Percentiles rank a stretch among this genome's conserved stretches.
Evolutionary conservation across 2,888 invertebrate species (phyloP).

Genomic region (Platycheirus rosarum): DNA sequence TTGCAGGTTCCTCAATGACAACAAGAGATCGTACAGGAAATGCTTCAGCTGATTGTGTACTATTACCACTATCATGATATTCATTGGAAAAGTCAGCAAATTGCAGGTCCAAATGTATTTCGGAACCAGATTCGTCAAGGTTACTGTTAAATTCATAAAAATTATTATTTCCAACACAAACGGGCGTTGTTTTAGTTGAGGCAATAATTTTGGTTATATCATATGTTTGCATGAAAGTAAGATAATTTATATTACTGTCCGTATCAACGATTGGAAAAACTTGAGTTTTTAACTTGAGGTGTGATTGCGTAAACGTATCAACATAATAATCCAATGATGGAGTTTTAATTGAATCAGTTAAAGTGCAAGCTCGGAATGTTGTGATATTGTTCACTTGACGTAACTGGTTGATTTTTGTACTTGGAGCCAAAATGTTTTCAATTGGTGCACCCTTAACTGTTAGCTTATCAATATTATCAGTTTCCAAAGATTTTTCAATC

Average conservation of each 20-base stretch:
- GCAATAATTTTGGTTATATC: slow-evolving; percentile 93
- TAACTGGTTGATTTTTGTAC: slow-evolving; percentile 87
- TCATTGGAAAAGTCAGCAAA: slow-evolving; percentile 90
- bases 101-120: slow-evolving; percentile 92
- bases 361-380: slow-evolving; percentile 90
- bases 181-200: slow-evolving; percentile 94
- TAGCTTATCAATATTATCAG: slow-evolving; percentile 84
- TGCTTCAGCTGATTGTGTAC: slow-evolving; percentile 79
- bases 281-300: slow-evolving; percentile 93
- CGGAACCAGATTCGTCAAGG: slow-evolving; percentile 94
- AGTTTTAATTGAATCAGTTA: slow-evolving; percentile 90
- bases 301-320: slow-evolving; percentile 95
- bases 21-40: slow-evolving; percentile 7
- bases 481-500: slow-evolving; percentile 89
- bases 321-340: slow-evolving; percentile 94
- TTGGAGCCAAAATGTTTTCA: slow-evolving; percentile 93
- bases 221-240: slow-evolving; percentile 95
- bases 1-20: slow-evolving; percentile 18
- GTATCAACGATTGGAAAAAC: slow-evolving; percentile 91
- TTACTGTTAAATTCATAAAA: slow-evolving; percentile 94
- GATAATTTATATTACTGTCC: slow-evolving; percentile 88
- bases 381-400: slow-evolving; percentile 90
- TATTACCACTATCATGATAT: slow-evolving; percentile 79
- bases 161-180: slow-evolving; percentile 91
- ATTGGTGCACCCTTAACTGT: slow-evolving; percentile 90